Percentiles rank a stretch among this genome's conserved stretches.
Conservation (phyloP, 2,113 vertebrate species). For the Pelodiscus sinensis region DNA sequence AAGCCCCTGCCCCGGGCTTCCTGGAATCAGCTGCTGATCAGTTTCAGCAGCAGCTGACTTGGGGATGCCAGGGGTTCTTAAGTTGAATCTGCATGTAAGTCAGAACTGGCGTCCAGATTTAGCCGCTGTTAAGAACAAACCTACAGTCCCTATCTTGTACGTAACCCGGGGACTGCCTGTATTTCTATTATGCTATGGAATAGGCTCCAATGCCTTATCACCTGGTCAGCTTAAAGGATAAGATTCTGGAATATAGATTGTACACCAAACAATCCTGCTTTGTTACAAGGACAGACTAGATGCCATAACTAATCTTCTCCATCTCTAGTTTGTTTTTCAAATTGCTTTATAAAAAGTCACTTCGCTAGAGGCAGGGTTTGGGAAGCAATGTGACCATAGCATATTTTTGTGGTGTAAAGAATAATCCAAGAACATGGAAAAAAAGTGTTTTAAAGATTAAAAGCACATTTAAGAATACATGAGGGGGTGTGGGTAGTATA, state of each 20-base stretch:
- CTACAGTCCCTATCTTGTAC: too few species aligned
- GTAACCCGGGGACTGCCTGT: too few species aligned
- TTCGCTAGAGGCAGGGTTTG: neutral
- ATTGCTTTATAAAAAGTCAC: neutral
- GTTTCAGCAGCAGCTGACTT: too few species aligned
- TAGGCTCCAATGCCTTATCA: fast-evolving
- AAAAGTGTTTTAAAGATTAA: neutral
- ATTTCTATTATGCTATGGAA: neutral
- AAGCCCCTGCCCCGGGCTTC: too few species aligned
- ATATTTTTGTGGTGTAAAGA: neutral
- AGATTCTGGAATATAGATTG: neutral
- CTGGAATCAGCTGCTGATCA: too few species aligned
- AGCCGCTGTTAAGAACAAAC: too few species aligned
- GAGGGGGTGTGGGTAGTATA: neutral
- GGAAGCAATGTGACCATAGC: neutral
- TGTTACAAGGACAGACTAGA: neutral
- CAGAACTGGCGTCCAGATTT: too few species aligned
- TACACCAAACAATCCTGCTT: neutral
- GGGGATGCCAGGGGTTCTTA: too few species aligned
- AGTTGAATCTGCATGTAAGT: too few species aligned
- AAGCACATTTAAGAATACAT: conserved; percentile 12
- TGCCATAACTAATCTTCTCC: neutral
- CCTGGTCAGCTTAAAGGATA: conserved; percentile 19
- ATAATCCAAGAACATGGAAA: neutral
- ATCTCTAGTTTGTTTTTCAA: neutral